These are phyloP conservation scores for Daboia siamensis DNA, from an alignment of 2,113 vertebrate species.

Conservation along the genomic window DNA sequence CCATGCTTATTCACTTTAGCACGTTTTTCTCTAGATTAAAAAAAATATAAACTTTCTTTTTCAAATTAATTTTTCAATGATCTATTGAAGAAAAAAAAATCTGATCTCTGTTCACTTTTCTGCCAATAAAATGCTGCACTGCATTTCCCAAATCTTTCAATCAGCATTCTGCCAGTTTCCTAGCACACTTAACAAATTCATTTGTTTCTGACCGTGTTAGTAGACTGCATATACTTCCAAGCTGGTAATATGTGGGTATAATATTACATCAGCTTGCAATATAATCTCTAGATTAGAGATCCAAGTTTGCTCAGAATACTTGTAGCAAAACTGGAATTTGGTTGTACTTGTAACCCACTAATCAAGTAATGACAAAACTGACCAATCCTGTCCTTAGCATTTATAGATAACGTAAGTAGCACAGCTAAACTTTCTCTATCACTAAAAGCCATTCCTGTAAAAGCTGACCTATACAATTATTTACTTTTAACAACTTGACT, in stretches of 20 bases:
- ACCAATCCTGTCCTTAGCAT: background rate
- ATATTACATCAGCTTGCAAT: background rate
- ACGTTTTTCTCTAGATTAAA: background rate
- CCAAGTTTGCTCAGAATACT: background rate
- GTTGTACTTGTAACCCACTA: background rate
- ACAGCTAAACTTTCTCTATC: background rate
- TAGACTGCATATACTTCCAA: background rate
- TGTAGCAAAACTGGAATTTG: background rate
- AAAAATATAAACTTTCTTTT: background rate
- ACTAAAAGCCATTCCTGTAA: background rate
- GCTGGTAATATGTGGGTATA: background rate
- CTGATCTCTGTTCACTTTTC: background rate
- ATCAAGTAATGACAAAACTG: background rate
- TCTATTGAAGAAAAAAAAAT: background rate
- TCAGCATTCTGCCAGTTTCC: background rate
- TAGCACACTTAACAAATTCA: background rate
- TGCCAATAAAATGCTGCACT: background rate
- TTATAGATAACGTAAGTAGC: background rate
- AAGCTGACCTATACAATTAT: background rate
- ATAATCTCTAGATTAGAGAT: background rate
- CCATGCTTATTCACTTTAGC: background rate
- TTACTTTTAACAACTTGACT: background rate
- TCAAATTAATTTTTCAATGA: background rate
- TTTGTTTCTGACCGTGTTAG: background rate
- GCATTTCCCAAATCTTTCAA: background rate